Base-by-base conservation (phyloP, 1,140 invertebrate species). In the Asbolus verrucosus region DNA sequence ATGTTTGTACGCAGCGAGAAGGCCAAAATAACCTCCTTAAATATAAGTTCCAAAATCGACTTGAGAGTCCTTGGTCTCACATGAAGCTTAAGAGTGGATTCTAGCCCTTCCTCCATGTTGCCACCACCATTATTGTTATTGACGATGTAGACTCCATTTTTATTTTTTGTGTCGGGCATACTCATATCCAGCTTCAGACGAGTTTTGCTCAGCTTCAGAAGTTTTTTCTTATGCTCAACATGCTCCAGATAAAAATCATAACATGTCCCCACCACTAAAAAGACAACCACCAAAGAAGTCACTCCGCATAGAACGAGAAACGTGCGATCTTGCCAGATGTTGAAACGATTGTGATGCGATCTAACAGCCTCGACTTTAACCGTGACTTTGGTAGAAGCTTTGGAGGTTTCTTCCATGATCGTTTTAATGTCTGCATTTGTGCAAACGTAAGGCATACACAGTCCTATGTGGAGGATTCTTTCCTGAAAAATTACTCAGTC, bases 1-100 rank as follows among this genome's bases (percentile, higher is more conserved):
- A 93, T 82, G 76, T 94, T 94, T 18, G 87, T 86, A 65, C 87
- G 86, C 41, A 92, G 84, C 6, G 92, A 94, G 80, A 94, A 94
- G 3, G 92, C 91, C 6, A 94, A 82, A n/a, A 94, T 76, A 16
- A 93, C 79, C 74, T 93, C 90, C 30, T 75, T 80, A 6, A 80
- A 8, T 33, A 81, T 71, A 9, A 76, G 61, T 36, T 72, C 78
- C 78, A 59, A 50, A 80, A 27, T 27, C 8, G 24, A 27, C 24
- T 27, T 27, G 24, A 4, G 8, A 27, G 24, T 36, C 43, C n/a
- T n/a, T n/a, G n/a, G n/a, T n/a, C n/a, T n/a, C n/a, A n/a, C n/a
- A n/a, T n/a, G n/a, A n/a, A n/a, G n/a, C n/a, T n/a, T n/a, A n/a
- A n/a, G n/a, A n/a, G n/a, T n/a, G 36, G 41, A 14, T 19, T 24